A percentile compares a stretch with the other conserved stretches of the same genome.
phyloP scores from a whole-genome alignment of 2,113 vertebrate species.

The Pedionomus torquatus region DNA sequence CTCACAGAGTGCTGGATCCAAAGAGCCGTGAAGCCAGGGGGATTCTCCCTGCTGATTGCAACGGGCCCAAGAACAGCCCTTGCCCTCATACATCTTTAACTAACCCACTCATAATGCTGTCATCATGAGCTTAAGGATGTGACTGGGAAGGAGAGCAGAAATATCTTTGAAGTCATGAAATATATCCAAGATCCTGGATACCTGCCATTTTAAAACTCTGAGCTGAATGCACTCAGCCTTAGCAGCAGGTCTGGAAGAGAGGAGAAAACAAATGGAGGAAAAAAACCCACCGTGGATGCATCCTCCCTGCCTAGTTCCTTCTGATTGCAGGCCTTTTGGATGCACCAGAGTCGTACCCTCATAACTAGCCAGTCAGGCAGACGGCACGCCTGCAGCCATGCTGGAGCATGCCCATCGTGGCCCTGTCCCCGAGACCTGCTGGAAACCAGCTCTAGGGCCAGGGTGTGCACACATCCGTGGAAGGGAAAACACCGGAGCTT shows the following conservation, averaged over 20 bases:
- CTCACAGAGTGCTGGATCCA: not conserved
- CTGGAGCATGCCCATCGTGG: rapidly evolving
- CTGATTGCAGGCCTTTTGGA: not conserved
- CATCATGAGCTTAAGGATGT: slow-evolving; percentile 35
- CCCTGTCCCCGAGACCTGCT: rapidly evolving
- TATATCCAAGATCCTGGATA: not conserved
- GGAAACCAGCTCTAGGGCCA: not conserved
- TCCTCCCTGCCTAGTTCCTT: not conserved
- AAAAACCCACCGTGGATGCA: not conserved
- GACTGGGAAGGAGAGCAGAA: slow-evolving; percentile 3
- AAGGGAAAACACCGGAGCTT: not conserved
- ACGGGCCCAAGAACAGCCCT: not conserved
- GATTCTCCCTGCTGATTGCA: not conserved
- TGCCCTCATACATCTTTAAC: not conserved
- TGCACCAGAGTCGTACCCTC: not conserved
- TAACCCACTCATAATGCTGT: not conserved
- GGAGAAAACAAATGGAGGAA: not conserved
- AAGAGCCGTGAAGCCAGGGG: rapidly evolving
- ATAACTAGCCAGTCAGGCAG: not conserved
- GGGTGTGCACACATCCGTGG: not conserved
- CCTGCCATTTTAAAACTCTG: slow-evolving; percentile 14
- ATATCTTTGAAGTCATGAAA: slow-evolving; percentile 19
- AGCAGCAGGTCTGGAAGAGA: not conserved
- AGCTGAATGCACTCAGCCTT: not conserved
- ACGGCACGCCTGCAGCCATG: rapidly evolving